Evolutionary conservation across 2,797 vertebrate species (phyloP).

Genomic region (Poecilia velifera): DNA sequence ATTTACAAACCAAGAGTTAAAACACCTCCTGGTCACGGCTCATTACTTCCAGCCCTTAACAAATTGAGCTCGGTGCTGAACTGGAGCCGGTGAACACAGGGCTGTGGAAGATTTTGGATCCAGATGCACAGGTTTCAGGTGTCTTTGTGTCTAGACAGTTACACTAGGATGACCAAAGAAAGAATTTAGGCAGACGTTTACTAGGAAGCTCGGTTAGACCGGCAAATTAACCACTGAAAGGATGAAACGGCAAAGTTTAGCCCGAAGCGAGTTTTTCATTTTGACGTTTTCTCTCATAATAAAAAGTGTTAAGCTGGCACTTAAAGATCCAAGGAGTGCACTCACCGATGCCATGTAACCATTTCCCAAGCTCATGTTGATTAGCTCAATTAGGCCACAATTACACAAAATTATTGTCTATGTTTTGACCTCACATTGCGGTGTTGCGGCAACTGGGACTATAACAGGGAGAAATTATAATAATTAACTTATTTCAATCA

Average conservation of each 20-base stretch:
- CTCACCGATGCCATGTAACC: conserved; percentile 28
- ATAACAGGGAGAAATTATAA: conserved; percentile 27
- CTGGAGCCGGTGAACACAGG: conserved; percentile 53
- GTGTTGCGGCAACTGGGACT: conserved; percentile 39
- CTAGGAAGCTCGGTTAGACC: background rate
- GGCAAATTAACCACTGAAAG: background rate
- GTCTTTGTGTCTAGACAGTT: conserved; percentile 73
- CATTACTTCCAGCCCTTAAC: conserved; percentile 56
- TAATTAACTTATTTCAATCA: conserved; percentile 43
- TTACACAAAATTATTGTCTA: conserved; percentile 37
- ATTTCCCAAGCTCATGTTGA: conserved; percentile 43
- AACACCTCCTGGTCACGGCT: conserved; percentile 67
- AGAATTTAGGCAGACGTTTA: conserved; percentile 14
- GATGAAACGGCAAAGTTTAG: background rate
- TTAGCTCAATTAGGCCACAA: conserved; percentile 46
- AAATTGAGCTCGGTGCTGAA: conserved; percentile 48
- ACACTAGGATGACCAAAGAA: conserved; percentile 37
- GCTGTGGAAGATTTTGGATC: conserved; percentile 38
- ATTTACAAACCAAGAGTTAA: conserved; percentile 76
- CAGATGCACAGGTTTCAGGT: conserved; percentile 66
- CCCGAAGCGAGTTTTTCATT: background rate
- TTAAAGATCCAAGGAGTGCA: conserved; percentile 15
- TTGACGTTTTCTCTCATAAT: background rate
- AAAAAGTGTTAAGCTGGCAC: conserved; percentile 6
- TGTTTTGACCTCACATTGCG: conserved; percentile 49